Base-by-base conservation (phyloP, 1,140 invertebrate genomes). In the Ephestia elutella region DNA sequence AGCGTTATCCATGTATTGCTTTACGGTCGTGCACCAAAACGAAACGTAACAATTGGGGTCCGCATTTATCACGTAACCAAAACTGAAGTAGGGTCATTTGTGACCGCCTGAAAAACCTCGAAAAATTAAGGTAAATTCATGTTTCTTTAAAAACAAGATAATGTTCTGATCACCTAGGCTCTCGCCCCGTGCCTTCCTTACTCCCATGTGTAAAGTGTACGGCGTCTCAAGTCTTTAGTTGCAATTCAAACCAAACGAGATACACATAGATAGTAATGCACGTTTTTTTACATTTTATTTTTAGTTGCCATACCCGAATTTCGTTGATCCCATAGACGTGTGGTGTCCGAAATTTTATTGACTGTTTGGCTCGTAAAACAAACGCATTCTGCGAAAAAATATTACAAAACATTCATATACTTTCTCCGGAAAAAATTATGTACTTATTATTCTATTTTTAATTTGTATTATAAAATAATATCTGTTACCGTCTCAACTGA, bases 201-300 rank as follows among this genome's bases (percentile, higher is more conserved):
- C 68, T 68, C 76, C 73, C 73, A 68, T 69, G 59, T 74, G 59
- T 74, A 73, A 70, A 78, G 65, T 78, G 71, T 77, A 75, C 76
- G 77, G 80, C 73, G 74, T 83, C 73, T 78, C 72, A 44, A 44
- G 73, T 76, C 73, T 76, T 84, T 77, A 83, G 77, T 87, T 84
- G 76, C 80, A 83, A 74, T 78, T 78, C 68, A 73, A 69, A 70
- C 78, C 68, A 76, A 82, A 86, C 76, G 78, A 84, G 81, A 83
- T 83, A 44, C 38, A 44, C 5, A 83, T 83, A n/a, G n/a, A n/a
- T n/a, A 86, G 75, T 73, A 75, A 78, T 80, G 74, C 71, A 68
- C 57, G 77, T n/a, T 78, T 63, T 86, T 83, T 69, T 87, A 82
- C 78, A 80, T 69, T 68, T 56, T 80, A 78, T 82, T 78, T 82